Percentiles rank a stretch among this genome's conserved stretches.
phyloP scores from a whole-genome alignment of 23 tunicate species.

The Trididemnum nubilum region DNA sequence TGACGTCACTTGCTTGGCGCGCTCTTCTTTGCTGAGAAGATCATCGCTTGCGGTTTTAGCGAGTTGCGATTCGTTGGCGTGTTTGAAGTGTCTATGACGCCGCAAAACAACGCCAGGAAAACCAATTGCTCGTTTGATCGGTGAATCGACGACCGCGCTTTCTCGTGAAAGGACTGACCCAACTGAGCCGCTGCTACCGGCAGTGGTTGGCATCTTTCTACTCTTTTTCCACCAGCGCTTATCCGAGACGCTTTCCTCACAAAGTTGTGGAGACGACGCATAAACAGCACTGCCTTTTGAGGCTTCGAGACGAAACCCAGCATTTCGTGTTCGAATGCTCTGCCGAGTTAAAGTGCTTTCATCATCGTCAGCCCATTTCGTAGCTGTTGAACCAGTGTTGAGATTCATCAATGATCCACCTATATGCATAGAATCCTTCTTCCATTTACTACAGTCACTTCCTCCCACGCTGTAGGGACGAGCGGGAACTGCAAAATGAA shows the following conservation, averaged over 20 bases:
- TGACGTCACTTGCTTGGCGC: slow-evolving; percentile 69
- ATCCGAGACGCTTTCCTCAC: background rate
- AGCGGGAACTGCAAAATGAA: background rate
- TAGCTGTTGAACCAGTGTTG: background rate
- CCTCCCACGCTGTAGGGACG: background rate
- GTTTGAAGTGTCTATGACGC: slow-evolving; percentile 46
- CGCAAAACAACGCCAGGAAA: slow-evolving; percentile 84
- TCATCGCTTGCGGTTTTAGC: slow-evolving; percentile 47
- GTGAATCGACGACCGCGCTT: slow-evolving; percentile 53
- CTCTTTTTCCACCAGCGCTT: background rate
- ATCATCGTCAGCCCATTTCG: background rate
- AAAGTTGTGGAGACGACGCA: slow-evolving; percentile 30
- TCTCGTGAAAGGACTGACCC: background rate
- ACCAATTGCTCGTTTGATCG: slow-evolving; percentile 84
- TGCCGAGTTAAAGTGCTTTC: slow-evolving; percentile 20
- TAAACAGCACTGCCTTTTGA: slow-evolving; percentile 5
- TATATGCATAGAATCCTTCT: background rate
- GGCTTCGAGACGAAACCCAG: background rate
- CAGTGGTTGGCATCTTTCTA: background rate
- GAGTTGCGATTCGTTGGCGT: background rate
- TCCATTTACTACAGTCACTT: background rate
- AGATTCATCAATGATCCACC: slow-evolving; percentile 10
- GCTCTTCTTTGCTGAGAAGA: slow-evolving; percentile 26
- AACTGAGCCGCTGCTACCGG: background rate
- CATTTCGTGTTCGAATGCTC: background rate